Base-by-base conservation (phyloP, 92 coral and sea anemone genomes). In the Epizoanthus scotinus region DNA sequence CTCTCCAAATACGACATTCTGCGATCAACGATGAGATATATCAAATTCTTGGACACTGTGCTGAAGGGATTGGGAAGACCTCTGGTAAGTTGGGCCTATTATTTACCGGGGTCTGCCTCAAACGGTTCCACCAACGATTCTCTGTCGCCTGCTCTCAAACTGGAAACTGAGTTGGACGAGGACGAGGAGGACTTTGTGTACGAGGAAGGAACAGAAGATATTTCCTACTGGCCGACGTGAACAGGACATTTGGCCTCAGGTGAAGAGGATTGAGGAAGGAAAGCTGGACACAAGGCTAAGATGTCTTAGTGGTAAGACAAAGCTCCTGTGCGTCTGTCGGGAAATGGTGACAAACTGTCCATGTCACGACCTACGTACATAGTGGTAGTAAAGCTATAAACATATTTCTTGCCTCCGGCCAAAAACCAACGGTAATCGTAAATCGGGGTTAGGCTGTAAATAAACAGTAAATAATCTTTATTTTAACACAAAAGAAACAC, bases 1-100 rank as follows among this genome's bases (percentile, higher is more conserved):
- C 91, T 91, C 47, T 91, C 94, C 24, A 91, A 91, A 52, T 87
- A 84, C 86, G 94, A 91, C 60, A 91, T 91, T 34, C 73, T 91
- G 22, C 87, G 86, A 22, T 70, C 82, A 7, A 65, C 94, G 3
- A 88, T 88, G 91, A 91, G 85, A 63, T 91, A 91, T 78, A 91
- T 91, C 10, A 26, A 87, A 26, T 91, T 91, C 27, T 77, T 91
- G 55, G 90, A 77, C 59, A 72, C 74, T 20, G 83, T 91, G 26
- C 73, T 87, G 7, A 71, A 88, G 50, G 86, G 66, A 47, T 73
- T 87, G 85, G 59, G 21, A 5, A 36, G 67, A n/a, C 53, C 80
- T 12, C 67, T 57, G 61, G 24, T 31, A 0, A 9, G 66, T 0
- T 29, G 66, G 66, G 9, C 22, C 1, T 66, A 56, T 36, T 74